Conservation (phyloP, 2,113 vertebrate genomes). For the Scopus umbretta region DNA sequence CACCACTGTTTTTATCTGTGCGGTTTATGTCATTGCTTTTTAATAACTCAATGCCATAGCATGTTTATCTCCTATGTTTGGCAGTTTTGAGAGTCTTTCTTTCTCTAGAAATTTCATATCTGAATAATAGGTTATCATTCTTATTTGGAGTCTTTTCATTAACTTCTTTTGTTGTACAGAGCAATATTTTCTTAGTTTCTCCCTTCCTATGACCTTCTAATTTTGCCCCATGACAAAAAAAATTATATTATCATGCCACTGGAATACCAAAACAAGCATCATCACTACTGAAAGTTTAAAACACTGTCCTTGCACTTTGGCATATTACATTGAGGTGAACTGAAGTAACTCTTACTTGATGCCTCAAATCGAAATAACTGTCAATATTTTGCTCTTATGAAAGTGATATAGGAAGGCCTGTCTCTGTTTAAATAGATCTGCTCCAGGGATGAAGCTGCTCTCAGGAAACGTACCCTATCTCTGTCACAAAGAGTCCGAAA, state of each 20-base stretch:
- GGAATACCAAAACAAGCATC: background rate
- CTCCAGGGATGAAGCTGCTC: conserved; percentile 88
- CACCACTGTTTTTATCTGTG: background rate
- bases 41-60: background rate
- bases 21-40: background rate
- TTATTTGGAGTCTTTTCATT: background rate
- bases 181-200: background rate
- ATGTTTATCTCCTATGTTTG: background rate
- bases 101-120: background rate
- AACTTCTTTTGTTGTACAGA: background rate
- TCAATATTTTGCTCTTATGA: background rate
- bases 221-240: background rate
- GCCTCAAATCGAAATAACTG: background rate
- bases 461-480: conserved; percentile 88
- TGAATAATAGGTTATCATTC: background rate
- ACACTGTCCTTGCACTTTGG: background rate
- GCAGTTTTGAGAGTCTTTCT: background rate
- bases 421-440: conserved; percentile 80
- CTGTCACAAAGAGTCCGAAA: conserved; percentile 74
- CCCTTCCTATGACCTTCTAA: background rate
- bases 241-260: rapidly evolving
- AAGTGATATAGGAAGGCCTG: background rate
- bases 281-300: background rate
- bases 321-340: background rate
- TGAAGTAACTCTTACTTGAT: background rate